These are phyloP conservation scores for Leucophenga varia DNA, from an alignment of 1,140 invertebrate genomes.

Conservation along the genomic window DNA sequence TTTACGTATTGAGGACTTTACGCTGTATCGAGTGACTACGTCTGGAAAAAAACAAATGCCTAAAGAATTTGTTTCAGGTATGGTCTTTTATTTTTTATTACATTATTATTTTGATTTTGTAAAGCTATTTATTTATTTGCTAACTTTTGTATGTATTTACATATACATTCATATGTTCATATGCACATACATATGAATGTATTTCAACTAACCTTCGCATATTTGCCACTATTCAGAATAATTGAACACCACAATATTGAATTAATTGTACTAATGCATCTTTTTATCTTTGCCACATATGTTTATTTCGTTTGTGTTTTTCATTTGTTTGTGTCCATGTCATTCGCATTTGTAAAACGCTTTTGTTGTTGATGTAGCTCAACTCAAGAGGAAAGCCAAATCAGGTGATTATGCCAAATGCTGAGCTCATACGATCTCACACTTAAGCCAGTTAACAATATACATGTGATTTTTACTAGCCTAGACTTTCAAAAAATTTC, in stretches of 20 bases:
- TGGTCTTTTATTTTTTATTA: slow-evolving; percentile 14
- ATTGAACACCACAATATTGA: slow-evolving; percentile 16
- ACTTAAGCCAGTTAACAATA: slow-evolving; percentile 6
- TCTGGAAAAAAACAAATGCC: slow-evolving; percentile 68
- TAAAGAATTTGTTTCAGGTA: slow-evolving; percentile 81
- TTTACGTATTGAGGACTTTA: slow-evolving; percentile 86
- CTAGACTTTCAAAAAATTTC: not conserved
- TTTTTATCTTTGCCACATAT: slow-evolving; percentile 29
- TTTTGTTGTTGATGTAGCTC: slow-evolving; percentile 55
- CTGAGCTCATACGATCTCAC: slow-evolving; percentile 8
- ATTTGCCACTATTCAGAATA: too few relatives aligned
- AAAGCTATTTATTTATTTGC: too few relatives aligned
- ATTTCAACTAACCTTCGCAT: too few relatives aligned
- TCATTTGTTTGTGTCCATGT: slow-evolving; percentile 20
- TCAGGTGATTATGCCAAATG: slow-evolving; percentile 47
- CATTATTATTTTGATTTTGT: too few relatives aligned
- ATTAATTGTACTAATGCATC: slow-evolving; percentile 22
- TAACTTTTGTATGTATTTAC: not conserved
- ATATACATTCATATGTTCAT: not conserved
- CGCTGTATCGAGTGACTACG: slow-evolving; percentile 79
- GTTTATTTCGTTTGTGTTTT: slow-evolving; percentile 9
- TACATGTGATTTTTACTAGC: slow-evolving; percentile 12
- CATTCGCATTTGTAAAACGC: slow-evolving; percentile 23
- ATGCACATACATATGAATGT: not conserved
- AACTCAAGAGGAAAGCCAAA: slow-evolving; percentile 60